These are phyloP conservation scores for Plutella xylostella DNA, from an alignment of 2,888 invertebrate species.

Conservation along the genomic window DNA sequence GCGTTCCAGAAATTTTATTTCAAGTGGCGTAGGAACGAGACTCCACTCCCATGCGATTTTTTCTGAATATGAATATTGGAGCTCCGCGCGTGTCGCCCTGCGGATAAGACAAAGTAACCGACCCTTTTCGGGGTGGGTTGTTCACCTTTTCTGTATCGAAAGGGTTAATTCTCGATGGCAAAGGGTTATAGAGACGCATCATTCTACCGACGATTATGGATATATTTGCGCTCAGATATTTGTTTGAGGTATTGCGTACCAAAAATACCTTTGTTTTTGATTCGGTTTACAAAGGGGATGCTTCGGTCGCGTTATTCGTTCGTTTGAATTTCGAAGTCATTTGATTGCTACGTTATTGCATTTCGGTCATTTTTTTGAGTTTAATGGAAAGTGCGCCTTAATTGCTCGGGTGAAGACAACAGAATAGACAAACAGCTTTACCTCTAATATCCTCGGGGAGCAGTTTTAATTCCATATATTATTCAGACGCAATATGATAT, in stretches of 20 bases:
- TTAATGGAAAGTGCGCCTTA: too few species aligned
- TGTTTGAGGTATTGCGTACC: slow-evolving; percentile 49
- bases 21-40: slow-evolving; percentile 19
- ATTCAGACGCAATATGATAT: slow-evolving; percentile 28
- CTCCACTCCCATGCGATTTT: slow-evolving; percentile 33
- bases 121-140: slow-evolving; percentile 53
- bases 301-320: slow-evolving; percentile 33
- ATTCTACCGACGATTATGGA: slow-evolving; percentile 31
- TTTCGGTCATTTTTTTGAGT: background rate
- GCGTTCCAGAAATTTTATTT: slow-evolving; percentile 44
- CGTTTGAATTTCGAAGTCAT: slow-evolving; percentile 13
- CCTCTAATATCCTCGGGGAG: slow-evolving; percentile 34
- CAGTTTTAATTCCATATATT: slow-evolving; percentile 45
- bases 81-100: slow-evolving; percentile 43
- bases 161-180: slow-evolving; percentile 54
- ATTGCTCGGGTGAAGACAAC: too few species aligned
- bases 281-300: slow-evolving; percentile 37
- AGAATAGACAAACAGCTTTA: too few species aligned
- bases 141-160: slow-evolving; percentile 57
- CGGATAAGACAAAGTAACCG: slow-evolving; percentile 26
- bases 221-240: slow-evolving; percentile 30
- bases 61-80: slow-evolving; percentile 54
- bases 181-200: slow-evolving; percentile 46
- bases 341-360: background rate
- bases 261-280: slow-evolving; percentile 42